phyloP scores from a whole-genome alignment of 2,113 vertebrate genomes.

The Microcebus ravelobensis region DNA sequence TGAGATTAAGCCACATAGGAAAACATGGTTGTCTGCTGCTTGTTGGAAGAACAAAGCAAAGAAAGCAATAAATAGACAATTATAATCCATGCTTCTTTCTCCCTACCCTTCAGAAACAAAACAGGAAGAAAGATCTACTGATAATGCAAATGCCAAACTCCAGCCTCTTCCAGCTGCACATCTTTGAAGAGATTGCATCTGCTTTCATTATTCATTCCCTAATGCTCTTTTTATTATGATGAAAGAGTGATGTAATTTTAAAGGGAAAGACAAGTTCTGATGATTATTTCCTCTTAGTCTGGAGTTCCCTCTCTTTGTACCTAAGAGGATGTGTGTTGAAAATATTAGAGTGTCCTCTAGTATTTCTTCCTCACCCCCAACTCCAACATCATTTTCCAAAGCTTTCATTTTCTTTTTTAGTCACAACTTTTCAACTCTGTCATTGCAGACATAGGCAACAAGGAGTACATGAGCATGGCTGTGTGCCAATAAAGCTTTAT shows the following conservation, averaged over 20 bases:
- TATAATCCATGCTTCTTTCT: not conserved
- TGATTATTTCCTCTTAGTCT: not conserved
- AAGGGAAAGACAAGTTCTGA: not conserved
- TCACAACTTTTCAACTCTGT: not conserved
- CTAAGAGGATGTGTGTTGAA: not conserved
- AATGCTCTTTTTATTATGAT: constrained; percentile 21
- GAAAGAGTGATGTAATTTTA: not conserved
- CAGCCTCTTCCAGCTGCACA: not conserved
- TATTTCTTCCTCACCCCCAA: not conserved
- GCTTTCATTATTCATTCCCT: constrained; percentile 6
- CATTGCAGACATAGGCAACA: not conserved
- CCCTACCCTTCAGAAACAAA: constrained; percentile 20
- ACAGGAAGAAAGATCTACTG: constrained; percentile 7
- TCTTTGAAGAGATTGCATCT: not conserved
- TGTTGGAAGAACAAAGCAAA: constrained; percentile 63
- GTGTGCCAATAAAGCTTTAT: not conserved
- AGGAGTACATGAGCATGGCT: not conserved
- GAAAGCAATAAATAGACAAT: constrained; percentile 54
- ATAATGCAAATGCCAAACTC: not conserved
- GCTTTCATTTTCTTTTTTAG: not conserved
- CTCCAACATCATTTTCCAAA: not conserved
- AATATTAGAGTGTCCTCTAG: not conserved
- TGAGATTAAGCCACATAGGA: constrained; percentile 79
- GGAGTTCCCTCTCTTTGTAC: not conserved
- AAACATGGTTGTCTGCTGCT: constrained; percentile 55